Evolutionary conservation across 1,140 invertebrate species (phyloP), one percentile per base, ranked within the genome.

Genomic region (Halesus radiatus): DNA sequence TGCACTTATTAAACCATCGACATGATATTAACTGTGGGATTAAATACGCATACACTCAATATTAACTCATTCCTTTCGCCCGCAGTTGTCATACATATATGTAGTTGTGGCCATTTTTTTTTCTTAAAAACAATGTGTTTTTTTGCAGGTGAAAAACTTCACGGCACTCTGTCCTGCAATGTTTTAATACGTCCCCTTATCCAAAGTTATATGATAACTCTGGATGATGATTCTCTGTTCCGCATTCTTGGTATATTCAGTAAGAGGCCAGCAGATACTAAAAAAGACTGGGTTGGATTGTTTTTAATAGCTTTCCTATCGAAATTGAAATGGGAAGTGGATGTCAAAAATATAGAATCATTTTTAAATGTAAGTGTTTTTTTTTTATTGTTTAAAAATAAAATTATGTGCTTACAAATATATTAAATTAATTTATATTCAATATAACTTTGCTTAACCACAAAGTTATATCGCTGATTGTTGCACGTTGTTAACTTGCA

Each of bases 161-260:
- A 82, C 3, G 76, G 68, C 0, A 84, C 82, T 16, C 52, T 89
- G 4, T 70, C 85, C 68, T 86, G 82, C 54, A 80, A 83, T 29
- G 66, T 80, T 56, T 64, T 89, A 50, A 78, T 88, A 13, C n/a
- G 82, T 56, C 73, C 81, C 2, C 72, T 90, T 8, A 29, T 82
- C 8, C 54, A 52, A 5, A 58, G 76, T 68, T 87, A 86, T 83
- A 53, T 74, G 6, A 26, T 10, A 1, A 82, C 80, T 3, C 84
- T 83, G 73, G 81, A 88, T 81, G 26, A 84, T 3, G 26, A 84
- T 29, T 82, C 32, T 37, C 83, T 79, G 20, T 76, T 83, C 45
- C 26, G 20, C 16, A 78, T 90, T 58, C 79, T 89, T 6, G 82
- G 84, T 56, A 82, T 82, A 53, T 83, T 86, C 79, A 76, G 18